Percentiles rank a stretch among this genome's conserved stretches.
These are phyloP conservation scores for Struthio camelus DNA, from an alignment of 2,113 vertebrate species.

Conservation along the genomic window DNA sequence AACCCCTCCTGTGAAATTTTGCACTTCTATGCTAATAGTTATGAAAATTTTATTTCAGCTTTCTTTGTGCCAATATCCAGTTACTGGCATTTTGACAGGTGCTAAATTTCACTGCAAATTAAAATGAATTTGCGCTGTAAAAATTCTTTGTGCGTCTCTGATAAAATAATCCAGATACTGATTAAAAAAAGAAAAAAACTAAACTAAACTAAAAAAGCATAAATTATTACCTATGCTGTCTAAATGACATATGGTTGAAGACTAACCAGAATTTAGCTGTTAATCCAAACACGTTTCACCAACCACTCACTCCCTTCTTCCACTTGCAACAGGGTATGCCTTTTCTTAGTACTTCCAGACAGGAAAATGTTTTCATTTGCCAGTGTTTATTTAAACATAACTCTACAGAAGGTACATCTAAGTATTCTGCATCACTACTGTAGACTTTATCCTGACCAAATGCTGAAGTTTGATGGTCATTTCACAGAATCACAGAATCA, in stretches of 20 bases:
- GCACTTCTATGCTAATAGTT: background rate
- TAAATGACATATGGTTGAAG: background rate
- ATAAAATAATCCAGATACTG: background rate
- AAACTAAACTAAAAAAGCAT: background rate
- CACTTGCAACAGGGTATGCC: background rate
- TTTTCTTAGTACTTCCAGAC: background rate
- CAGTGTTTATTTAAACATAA: background rate
- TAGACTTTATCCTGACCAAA: background rate
- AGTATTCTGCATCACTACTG: background rate
- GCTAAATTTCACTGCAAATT: background rate
- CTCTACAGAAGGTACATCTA: background rate
- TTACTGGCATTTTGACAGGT: background rate
- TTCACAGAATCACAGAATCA: too few species aligned
- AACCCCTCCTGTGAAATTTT: slow-evolving; percentile 12
- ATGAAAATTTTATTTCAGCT: slow-evolving; percentile 34
- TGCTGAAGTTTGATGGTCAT: background rate
- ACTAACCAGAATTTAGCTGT: background rate
- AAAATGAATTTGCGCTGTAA: background rate
- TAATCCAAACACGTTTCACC: background rate
- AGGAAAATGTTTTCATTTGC: background rate
- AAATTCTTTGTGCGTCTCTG: background rate
- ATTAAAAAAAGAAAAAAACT: background rate
- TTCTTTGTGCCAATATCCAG: background rate
- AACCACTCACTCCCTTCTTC: background rate
- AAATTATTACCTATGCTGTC: background rate